phyloP scores from a whole-genome alignment of 2,888 invertebrate genomes.

The Parascotia fuliginaria region DNA sequence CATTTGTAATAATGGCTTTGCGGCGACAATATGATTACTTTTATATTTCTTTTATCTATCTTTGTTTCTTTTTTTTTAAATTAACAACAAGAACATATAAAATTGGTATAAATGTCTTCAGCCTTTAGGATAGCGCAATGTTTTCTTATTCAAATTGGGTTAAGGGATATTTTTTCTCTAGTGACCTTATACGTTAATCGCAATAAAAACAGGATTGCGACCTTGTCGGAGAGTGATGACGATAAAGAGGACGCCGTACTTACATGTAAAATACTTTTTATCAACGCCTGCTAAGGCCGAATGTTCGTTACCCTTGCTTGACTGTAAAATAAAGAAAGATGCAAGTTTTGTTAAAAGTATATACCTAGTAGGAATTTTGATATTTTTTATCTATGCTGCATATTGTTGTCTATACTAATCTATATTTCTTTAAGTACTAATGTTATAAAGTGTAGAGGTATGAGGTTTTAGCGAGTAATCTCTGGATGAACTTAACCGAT shows the following conservation, averaged over 20 bases:
- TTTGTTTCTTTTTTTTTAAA: not conserved
- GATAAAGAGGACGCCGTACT: constrained; percentile 55
- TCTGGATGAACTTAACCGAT: too few species aligned
- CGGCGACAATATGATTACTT: too few species aligned
- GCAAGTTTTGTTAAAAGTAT: not conserved
- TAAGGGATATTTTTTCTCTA: constrained; percentile 32
- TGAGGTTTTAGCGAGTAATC: too few species aligned
- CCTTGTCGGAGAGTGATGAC: constrained; percentile 67
- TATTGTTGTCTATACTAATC: too few species aligned
- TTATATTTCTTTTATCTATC: too few species aligned
- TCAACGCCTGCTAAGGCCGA: constrained; percentile 24
- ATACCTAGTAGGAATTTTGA: too few species aligned
- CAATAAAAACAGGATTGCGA: constrained; percentile 47
- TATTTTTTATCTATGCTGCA: too few species aligned
- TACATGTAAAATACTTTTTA: constrained; percentile 49
- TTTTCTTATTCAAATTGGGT: constrained; percentile 23
- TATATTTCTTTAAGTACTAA: too few species aligned
- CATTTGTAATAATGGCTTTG: too few species aligned
- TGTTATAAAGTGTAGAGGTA: too few species aligned
- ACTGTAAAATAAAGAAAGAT: constrained; percentile 3
- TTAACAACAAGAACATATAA: not conserved
- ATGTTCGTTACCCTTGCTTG: constrained; percentile 20
- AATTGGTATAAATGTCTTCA: not conserved
- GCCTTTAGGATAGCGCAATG: constrained; percentile 1
- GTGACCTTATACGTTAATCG: constrained; percentile 40